A percentile compares a stretch with the other conserved stretches of the same genome.
phyloP scores from a whole-genome alignment of 2,797 vertebrate genomes.

The Pristis pectinata region DNA sequence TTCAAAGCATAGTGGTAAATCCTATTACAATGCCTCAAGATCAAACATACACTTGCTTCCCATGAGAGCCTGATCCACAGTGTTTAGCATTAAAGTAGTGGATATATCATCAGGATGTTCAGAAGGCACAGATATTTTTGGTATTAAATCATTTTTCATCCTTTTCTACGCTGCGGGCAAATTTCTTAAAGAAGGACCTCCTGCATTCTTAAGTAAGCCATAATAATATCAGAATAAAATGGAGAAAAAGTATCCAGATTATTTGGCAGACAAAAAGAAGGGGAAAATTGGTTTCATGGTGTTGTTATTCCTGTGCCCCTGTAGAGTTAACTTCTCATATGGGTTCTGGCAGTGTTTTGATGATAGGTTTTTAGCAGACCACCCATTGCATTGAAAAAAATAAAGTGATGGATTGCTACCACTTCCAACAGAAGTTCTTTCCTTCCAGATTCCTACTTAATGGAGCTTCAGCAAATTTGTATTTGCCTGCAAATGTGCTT shows the following conservation, averaged over 20 bases:
- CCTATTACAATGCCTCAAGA: not conserved
- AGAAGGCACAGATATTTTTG: not conserved
- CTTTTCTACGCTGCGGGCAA: not conserved
- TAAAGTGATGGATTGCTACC: constrained; percentile 6
- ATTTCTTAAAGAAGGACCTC: not conserved
- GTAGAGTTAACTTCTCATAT: not conserved
- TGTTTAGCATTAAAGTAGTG: not conserved
- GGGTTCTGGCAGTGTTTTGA: not conserved
- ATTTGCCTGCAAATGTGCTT: not conserved
- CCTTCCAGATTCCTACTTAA: not conserved
- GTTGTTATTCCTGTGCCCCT: not conserved
- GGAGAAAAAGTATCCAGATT: not conserved
- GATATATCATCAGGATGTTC: not conserved
- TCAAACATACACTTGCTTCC: constrained; percentile 2
- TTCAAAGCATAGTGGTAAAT: not conserved
- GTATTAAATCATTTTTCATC: not conserved
- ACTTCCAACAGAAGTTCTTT: constrained; percentile 1
- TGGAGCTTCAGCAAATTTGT: not conserved
- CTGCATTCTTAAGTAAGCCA: not conserved
- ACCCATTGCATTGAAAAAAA: constrained; percentile 8
- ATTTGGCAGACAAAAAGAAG: not conserved
- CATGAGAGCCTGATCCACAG: not conserved
- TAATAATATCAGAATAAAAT: constrained; percentile 11
- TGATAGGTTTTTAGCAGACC: not conserved
- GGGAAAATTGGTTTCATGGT: not conserved